Conservation (phyloP, 1,140 invertebrate genomes). For the Mactra quadrangularis region DNA sequence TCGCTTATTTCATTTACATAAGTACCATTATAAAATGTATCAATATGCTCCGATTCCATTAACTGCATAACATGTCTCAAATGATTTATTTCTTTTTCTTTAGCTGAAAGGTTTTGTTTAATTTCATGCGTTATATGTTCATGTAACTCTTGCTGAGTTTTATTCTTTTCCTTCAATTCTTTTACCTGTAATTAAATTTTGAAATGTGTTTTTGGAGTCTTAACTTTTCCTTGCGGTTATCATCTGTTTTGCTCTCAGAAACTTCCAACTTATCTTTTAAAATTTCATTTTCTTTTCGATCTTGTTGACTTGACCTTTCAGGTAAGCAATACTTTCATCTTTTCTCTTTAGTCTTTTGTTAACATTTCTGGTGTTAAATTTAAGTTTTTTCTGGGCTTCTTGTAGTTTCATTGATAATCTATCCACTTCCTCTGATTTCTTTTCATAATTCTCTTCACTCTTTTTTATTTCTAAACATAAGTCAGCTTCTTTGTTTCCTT, state of each 20-base stretch:
- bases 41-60: neutral
- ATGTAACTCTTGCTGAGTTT: neutral
- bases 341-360: neutral
- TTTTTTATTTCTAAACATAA: no score
- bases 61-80: neutral
- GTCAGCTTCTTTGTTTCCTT: no score
- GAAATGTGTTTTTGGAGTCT: neutral
- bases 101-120: neutral
- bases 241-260: neutral
- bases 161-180: neutral
- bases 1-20: conserved; percentile 7
- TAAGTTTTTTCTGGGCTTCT: conserved; percentile 2
- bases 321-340: no score
- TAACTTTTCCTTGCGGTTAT: no score
- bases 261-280: neutral
- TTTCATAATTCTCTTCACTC: neutral
- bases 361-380: neutral
- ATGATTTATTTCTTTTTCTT: conserved; percentile 9
- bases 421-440: neutral
- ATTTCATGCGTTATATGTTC: neutral
- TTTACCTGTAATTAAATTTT: neutral
- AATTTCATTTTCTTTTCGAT: neutral
- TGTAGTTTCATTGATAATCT: neutral
- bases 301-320: neutral
- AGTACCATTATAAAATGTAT: conserved; percentile 3